A percentile compares a stretch with the other conserved stretches of the same genome.
Evolutionary conservation across 2,888 invertebrate species (phyloP).

Genomic region (Microctonus aethiopoides): DNA sequence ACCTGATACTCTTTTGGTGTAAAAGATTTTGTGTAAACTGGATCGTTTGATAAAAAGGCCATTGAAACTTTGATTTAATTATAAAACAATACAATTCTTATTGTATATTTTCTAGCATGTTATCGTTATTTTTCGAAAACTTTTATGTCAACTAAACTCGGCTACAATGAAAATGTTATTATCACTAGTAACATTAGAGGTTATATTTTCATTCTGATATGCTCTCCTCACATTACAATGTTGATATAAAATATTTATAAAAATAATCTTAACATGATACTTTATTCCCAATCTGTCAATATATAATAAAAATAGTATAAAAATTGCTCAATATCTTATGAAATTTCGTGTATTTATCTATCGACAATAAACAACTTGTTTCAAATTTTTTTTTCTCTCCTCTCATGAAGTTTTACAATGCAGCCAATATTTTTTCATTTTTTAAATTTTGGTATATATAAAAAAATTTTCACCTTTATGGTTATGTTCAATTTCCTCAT

Average conservation of each 20-base stretch:
- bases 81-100: background rate
- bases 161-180: background rate
- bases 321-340: background rate
- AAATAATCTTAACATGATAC: too few species aligned
- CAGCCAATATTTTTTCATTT: background rate
- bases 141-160: background rate
- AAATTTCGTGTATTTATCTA: background rate
- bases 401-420: background rate
- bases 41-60: constrained; percentile 72
- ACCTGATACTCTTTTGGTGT: constrained; percentile 85
- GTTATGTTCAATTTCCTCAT: too few species aligned
- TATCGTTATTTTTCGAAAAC: background rate
- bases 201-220: too few species aligned
- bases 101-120: background rate
- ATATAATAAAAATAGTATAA: background rate
- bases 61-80: constrained; percentile 55
- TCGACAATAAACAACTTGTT: background rate
- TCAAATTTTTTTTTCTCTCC: constrained; percentile 15
- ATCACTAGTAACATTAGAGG: background rate
- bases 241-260: background rate
- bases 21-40: constrained; percentile 81
- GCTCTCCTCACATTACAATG: too few species aligned
- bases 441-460: background rate
- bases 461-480: too few species aligned
- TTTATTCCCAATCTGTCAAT: too few species aligned